Conservation (phyloP, 2,888 invertebrate species). For the Helobdella robusta region DNA sequence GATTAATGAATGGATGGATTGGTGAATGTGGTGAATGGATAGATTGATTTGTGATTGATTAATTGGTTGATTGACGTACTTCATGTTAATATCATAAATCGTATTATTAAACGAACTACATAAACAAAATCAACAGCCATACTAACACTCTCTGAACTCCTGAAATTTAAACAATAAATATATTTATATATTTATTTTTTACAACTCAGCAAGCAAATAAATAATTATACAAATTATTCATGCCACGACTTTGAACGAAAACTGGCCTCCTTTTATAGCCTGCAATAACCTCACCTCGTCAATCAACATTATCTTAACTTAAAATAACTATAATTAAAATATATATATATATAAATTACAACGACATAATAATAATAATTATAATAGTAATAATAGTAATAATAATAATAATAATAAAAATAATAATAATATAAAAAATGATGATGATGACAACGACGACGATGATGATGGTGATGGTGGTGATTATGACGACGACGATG, state of each 20-base stretch:
- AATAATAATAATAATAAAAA: not conserved
- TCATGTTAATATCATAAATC: no score
- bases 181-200: conserved; percentile 1
- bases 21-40: not conserved
- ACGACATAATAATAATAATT: not conserved
- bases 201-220: no score
- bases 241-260: no score
- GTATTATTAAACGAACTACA: no score
- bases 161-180: no score
- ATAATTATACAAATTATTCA: no score
- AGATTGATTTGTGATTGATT: not conserved
- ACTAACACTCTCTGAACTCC: no score
- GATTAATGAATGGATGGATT: no score
- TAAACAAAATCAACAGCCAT: no score
- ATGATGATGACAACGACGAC: not conserved
- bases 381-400: not conserved
- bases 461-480: no score
- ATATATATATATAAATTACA: not conserved
- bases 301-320: not conserved
- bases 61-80: no score
- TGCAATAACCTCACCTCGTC: not conserved
- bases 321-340: not conserved
- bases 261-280: not conserved
- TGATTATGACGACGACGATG: no score
- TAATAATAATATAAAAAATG: not conserved